phyloP scores from a whole-genome alignment of 2,113 vertebrate species.

The Recurvirostra avosetta region DNA sequence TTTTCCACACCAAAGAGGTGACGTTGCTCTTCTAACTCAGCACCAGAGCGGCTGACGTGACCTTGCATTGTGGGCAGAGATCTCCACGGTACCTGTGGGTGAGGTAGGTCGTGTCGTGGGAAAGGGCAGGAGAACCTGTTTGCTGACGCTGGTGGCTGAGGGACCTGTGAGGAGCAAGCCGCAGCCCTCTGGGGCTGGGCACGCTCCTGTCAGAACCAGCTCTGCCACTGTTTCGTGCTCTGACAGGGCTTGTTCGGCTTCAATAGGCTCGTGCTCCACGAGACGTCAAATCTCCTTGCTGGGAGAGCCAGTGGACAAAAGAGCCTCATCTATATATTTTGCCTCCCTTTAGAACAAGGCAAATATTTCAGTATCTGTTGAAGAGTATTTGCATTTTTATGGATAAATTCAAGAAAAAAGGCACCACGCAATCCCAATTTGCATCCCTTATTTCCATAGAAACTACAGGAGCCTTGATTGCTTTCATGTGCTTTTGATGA shows the following conservation, averaged over 20 bases:
- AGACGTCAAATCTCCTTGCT: no score
- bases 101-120: fast-evolving
- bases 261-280: not conserved
- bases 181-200: not conserved
- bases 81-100: fast-evolving
- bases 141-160: not conserved
- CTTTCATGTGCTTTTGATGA: constrained; percentile 68
- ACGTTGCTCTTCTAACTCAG: fast-evolving
- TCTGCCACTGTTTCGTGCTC: fast-evolving
- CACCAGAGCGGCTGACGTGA: fast-evolving
- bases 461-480: constrained; percentile 59
- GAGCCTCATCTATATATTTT: not conserved
- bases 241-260: not conserved
- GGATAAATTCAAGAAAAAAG: constrained; percentile 68
- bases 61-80: not conserved
- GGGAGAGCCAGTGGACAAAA: constrained; percentile 2
- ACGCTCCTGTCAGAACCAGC: not conserved
- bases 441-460: constrained; percentile 68
- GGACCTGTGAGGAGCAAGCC: not conserved
- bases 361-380: constrained; percentile 53
- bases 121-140: not conserved
- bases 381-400: constrained; percentile 67
- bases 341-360: constrained; percentile 21
- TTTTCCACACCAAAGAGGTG: not conserved
- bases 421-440: constrained; percentile 61